Evolutionary conservation across 2,888 invertebrate species (phyloP), one percentile per base, ranked within the genome.

Genomic region (Drosophila emarginata): DNA sequence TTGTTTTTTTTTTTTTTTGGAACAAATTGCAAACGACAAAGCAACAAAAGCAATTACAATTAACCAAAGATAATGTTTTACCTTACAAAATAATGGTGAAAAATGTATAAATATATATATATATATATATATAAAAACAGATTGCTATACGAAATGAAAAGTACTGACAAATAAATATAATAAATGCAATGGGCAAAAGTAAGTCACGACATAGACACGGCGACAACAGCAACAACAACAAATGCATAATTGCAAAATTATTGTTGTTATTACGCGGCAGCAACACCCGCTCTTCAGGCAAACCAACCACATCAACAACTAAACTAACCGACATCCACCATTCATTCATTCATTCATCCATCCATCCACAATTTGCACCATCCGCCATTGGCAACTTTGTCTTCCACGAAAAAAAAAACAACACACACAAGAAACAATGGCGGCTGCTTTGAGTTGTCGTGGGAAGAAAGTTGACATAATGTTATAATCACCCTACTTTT

Each of bases 391-490:
- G 18, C 56, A 26, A 26, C 37, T 45, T 45, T 53, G 63, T 39
- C 65, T 23, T 58, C 73, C 53, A 39, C 37, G 26, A 39, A 39
- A 59, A 23, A 58, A 50, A 54, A 63, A 64, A 59, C 63, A 70
- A 59, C 45, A 69, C 63, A 51, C 32, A 32, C 37, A 57, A 14
- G 21, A 72, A 61, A 76, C 74, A 67, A 78, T 71, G 69, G 66
- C 67, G 61, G 79, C 66, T 69, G 61, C 57, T 67, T 45, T 59
- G 71, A 59, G 69, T 53, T 74, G 77, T 78, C 87, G 84, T 85
- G 84, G 84, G 87, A 85, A 85, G 84, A 85, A 85, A 85, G 84
- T 82, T 85, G 87, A 84, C 87, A 84, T 84, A 84, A 84, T 84
- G 87, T 78, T 77, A 84, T 84, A 84, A 84, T 84, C 87, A 82